Evolutionary conservation across 2,888 invertebrate species (phyloP).

Genomic region (Drymonia ruficornis): DNA sequence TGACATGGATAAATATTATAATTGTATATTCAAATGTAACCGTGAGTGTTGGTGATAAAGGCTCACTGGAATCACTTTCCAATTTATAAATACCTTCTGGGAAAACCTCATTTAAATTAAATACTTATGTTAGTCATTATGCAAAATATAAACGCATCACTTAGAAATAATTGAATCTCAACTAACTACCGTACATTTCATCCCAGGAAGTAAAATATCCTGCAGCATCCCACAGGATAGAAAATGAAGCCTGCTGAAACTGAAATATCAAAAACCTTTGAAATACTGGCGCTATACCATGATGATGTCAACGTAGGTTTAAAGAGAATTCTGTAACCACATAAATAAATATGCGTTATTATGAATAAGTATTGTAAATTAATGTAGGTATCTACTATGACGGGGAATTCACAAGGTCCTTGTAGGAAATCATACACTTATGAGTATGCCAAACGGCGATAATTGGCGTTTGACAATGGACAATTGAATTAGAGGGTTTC

Average conservation of each 20-base stretch:
- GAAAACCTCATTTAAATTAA: neutral
- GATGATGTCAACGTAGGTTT: neutral
- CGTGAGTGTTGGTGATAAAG: slow-evolving; percentile 16
- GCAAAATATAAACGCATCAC: no score
- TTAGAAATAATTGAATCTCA: no score
- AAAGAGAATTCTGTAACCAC: neutral
- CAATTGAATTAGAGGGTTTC: slow-evolving; percentile 26
- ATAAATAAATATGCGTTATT: neutral
- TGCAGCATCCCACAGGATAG: no score
- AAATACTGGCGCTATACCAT: neutral
- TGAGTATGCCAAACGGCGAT: slow-evolving; percentile 25
- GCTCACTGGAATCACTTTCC: slow-evolving; percentile 10
- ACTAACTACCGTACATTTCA: no score
- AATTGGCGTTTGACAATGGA: slow-evolving; percentile 27
- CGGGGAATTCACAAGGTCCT: slow-evolving; percentile 21
- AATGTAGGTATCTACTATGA: slow-evolving; percentile 4
- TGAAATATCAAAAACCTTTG: no score
- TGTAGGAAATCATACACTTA: slow-evolving; percentile 16
- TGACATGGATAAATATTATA: slow-evolving; percentile 29
- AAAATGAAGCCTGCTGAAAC: no score
- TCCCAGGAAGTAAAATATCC: no score
- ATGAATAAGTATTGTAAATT: slow-evolving; percentile 4
- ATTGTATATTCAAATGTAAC: slow-evolving; percentile 31
- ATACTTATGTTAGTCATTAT: neutral
- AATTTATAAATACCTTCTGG: neutral